A percentile compares a stretch with the other conserved stretches of the same genome.
Evolutionary conservation across 2,113 vertebrate species (phyloP).

Genomic region (Struthidea cinerea): DNA sequence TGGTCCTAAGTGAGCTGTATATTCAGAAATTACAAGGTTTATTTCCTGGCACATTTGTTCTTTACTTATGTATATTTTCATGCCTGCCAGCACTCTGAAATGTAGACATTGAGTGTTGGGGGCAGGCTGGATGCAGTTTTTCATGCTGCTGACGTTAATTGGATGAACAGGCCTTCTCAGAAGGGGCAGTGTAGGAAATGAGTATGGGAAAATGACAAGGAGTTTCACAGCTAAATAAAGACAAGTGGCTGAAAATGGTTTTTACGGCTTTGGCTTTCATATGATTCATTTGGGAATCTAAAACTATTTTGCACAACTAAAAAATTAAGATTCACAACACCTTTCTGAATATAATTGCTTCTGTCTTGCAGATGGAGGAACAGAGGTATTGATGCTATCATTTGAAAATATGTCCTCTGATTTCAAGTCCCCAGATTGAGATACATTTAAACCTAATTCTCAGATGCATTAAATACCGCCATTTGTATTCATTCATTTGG

Average conservation of each 20-base stretch:
- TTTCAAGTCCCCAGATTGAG: neutral
- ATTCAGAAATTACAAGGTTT: neutral
- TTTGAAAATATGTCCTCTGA: neutral
- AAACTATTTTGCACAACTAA: conserved; percentile 1
- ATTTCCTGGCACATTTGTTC: neutral
- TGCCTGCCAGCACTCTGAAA: conserved; percentile 9
- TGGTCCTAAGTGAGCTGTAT: neutral
- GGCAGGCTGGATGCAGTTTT: conserved; percentile 1
- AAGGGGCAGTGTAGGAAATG: neutral
- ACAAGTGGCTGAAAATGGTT: conserved; percentile 1
- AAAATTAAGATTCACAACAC: conserved; percentile 34
- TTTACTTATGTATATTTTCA: neutral
- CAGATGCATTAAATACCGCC: neutral
- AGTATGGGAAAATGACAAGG: conserved; percentile 20
- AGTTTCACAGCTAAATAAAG: conserved; percentile 33
- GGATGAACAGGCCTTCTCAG: conserved; percentile 37
- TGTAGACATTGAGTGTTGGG: neutral
- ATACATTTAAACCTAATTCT: conserved; percentile 17
- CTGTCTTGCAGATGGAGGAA: conserved; percentile 19
- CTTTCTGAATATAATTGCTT: conserved; percentile 17
- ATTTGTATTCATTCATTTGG: conserved; percentile 13
- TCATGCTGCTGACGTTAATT: conserved; percentile 21
- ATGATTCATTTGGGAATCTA: conserved; percentile 7
- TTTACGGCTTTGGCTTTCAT: conserved; percentile 23
- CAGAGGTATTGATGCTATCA: conserved; percentile 1